Evolutionary conservation across 2,113 vertebrate species (phyloP), one percentile per base, ranked within the genome.

Genomic region (Anarrhichthys ocellatus): DNA sequence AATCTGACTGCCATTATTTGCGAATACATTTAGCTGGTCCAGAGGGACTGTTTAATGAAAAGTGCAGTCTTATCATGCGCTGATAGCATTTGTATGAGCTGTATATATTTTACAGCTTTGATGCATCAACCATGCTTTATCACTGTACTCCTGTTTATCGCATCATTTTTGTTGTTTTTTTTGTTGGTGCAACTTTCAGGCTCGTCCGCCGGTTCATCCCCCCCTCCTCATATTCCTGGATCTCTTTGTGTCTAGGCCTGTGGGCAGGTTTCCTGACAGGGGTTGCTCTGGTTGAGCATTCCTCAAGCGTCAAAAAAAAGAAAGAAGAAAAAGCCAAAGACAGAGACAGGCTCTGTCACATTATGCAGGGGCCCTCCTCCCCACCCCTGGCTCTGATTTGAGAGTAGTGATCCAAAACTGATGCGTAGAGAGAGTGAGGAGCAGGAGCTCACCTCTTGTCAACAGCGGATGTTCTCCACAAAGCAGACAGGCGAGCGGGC

Each of bases 391-490:
- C 92, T 92, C 92, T 95, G 94, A 95, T 95, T 59, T 96, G 94
- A 95, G 91, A 91, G 91, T 95, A 94, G 93, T 94, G 95, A 96
- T 95, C 95, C 95, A 95, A 91, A 95, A 95, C 95, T 93, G 94
- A 96, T 94, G 93, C 87, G 52, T 92, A 83, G 91, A 91, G 56
- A 58, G 54, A 59, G 56, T 6, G 56, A 29, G 92, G 91, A 91
- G 89, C 90, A 32, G 70, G 73, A 54, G 86, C 91, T 91, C 92
- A 92, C 92, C 92, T 93, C 92, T 77, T 88, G 88, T 93, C 93
- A 92, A n/a, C 80, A 50, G 67, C 22, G 81, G 86, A 87, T 91
- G 91, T 91, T 93, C 93, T 91, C 90, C 73, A 74, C 83, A 11
- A 77, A 84, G 91, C 90, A 92, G 92, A 88, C 91, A 87, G 90